phyloP scores from a whole-genome alignment of 2,888 invertebrate genomes.

The Parnassius apollo region DNA sequence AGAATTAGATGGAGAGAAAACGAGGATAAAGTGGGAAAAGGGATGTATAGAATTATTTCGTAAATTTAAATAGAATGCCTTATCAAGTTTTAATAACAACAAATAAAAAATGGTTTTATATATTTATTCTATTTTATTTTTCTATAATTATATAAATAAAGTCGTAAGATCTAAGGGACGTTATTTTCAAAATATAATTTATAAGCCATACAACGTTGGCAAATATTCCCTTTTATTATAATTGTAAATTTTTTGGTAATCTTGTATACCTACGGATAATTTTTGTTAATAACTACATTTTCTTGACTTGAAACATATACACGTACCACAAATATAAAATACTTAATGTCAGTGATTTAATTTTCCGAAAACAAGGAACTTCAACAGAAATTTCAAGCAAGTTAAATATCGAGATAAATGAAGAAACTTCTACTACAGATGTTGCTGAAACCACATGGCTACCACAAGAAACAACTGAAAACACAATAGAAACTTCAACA shows the following conservation, averaged over 20 bases:
- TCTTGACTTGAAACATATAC: too few relatives aligned
- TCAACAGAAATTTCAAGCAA: constrained; percentile 9
- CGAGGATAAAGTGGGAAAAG: too few relatives aligned
- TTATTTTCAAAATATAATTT: too few relatives aligned
- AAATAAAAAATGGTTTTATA: too few relatives aligned
- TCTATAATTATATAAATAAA: too few relatives aligned
- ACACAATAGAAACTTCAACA: constrained; percentile 7
- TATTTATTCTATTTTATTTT: too few relatives aligned
- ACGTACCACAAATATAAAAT: background rate
- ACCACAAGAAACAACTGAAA: constrained; percentile 11
- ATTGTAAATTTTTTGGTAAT: constrained; percentile 5
- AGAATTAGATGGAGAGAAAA: too few relatives aligned
- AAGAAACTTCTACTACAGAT: constrained; percentile 11
- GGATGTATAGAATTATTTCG: too few relatives aligned
- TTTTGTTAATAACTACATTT: background rate
- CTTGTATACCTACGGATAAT: constrained; percentile 4
- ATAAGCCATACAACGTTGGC: too few relatives aligned
- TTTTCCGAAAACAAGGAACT: constrained; percentile 18
- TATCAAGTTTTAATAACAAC: too few relatives aligned
- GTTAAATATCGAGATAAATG: constrained; percentile 7
- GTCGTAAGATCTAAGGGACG: too few relatives aligned
- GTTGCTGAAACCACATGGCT: background rate
- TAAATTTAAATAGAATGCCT: too few relatives aligned
- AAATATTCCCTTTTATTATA: constrained; percentile 3
- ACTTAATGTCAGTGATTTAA: constrained; percentile 2